Base-by-base conservation (phyloP, 2,113 vertebrate genomes). In the Pungitius pungitius region DNA sequence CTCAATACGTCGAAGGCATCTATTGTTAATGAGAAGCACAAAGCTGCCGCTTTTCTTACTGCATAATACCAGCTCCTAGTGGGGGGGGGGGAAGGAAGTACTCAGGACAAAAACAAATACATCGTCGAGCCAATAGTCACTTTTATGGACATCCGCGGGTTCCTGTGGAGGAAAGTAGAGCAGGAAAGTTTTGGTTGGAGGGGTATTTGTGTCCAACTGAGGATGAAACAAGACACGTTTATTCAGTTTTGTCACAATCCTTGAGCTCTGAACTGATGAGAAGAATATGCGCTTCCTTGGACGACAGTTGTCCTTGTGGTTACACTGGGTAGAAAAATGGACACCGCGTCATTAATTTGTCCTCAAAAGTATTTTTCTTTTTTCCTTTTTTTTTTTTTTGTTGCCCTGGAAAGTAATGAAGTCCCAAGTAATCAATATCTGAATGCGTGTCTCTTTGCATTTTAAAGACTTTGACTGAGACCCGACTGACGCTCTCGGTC, bases 381-480 rank as follows among this genome's bases (percentile, higher is more conserved):
- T 20, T 18, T n/a, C n/a, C n/a, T n/a, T n/a, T n/a, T 47, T n/a
- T 20, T 49, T n/a, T n/a, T 24, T 33, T 80, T 54, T 73, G 55
- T 52, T 55, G 67, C 3, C 3, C 35, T 33, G 35, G 40, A 75
- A n/a, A 45, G 35, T 67, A 73, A 76, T 73, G 39, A 81, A 76
- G 77, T 67, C 47, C 39, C 52, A 58, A 71, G 43, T 62, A 73
- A 73, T 76, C 80, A 64, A 76, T 85, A 40, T 20, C 37, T 33
- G 49, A 73, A 24, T 58, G 33, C 45, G 47, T 78, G 51, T 37
- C 40, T 35, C 55, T 70, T 60, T 61, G 45, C 51, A 59, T 65
- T 72, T 85, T 51, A 67, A 77, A 76, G 39, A 61, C 61, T 61
- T n/a, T 37, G 30, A 30, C 30, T 30, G 30, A 30, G 30, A 5